A percentile compares a stretch with the other conserved stretches of the same genome.
phyloP scores from a whole-genome alignment of 30 jellyfish, hydroid and myxozoan species.

The Pseudorhiza aurosa region DNA sequence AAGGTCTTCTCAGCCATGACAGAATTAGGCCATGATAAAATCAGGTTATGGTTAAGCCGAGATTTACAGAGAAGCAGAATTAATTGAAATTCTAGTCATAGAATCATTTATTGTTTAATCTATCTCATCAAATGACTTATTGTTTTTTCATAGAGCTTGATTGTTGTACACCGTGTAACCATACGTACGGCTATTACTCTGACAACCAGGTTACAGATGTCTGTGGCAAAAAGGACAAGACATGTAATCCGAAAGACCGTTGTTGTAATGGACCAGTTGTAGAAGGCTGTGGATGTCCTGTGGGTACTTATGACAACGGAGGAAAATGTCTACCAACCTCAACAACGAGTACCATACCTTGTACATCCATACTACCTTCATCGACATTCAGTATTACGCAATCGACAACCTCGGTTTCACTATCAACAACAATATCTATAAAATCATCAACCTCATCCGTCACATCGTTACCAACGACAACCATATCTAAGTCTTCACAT shows the following conservation, averaged over 20 bases:
- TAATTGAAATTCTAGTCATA: too few species aligned
- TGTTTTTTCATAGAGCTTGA: slow-evolving; percentile 72
- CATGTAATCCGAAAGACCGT: slow-evolving; percentile 64
- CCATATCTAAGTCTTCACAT: too few species aligned
- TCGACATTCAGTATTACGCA: slow-evolving; percentile 5
- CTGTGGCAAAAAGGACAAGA: slow-evolving; percentile 48
- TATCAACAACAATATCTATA: background rate
- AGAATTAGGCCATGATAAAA: too few species aligned
- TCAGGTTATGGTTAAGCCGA: too few species aligned
- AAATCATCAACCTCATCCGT: background rate
- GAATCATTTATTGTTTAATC: too few species aligned
- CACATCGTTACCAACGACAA: background rate
- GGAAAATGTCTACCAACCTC: slow-evolving; percentile 59
- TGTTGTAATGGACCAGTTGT: slow-evolving; percentile 95
- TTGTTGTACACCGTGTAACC: slow-evolving; percentile 96
- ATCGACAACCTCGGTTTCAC: slow-evolving; percentile 14
- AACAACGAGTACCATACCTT: slow-evolving; percentile 5
- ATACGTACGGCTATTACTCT: slow-evolving; percentile 88
- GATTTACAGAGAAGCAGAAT: too few species aligned
- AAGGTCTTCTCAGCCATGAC: too few species aligned
- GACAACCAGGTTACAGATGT: slow-evolving; percentile 81
- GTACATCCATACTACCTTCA: slow-evolving; percentile 26
- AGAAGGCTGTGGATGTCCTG: slow-evolving; percentile 98
- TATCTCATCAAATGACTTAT: background rate
- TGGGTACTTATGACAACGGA: slow-evolving; percentile 91